Base-by-base conservation (phyloP, 1,140 invertebrate genomes). In the Zaprionus africanus region DNA sequence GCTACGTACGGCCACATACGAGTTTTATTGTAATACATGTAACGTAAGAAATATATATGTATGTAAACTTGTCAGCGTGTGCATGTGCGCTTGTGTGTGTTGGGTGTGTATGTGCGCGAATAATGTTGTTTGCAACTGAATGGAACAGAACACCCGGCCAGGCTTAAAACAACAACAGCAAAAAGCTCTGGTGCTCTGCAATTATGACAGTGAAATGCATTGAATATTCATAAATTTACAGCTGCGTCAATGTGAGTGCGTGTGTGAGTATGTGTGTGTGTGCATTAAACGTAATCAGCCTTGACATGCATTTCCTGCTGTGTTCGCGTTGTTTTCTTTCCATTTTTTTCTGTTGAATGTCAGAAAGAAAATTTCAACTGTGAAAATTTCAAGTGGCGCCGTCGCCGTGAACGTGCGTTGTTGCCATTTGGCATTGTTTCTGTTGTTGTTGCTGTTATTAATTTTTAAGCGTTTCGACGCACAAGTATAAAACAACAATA, bases 171-270 rank as follows among this genome's bases (percentile, higher is more conserved):
- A 59, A 59, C 67, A 64, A 59, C 67, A 64, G 57, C 73, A 59
- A 71, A 71, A 69, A 67, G 71, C 71, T 75, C 76, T 75, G 60
- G 46, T 63, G 57, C 79, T 63, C 73, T 65, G 80, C 78, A 85
- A 86, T 82, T 82, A 86, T 85, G 83, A 85, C 71, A 86, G 79
- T 82, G 79, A 86, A 79, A 86, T 82, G 83, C 76, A 86, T 86
- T 85, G 71, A 85, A 85, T 85, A 85, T 85, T 85, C 82, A 85
- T 85, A 85, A 86, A 84, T 85, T 65, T 36, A 41, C 31, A 61
- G 24, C 61, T 46, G 19, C 5, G 3, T 6, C n/a, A 17, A 19
- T 56, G 31, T 3, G 41, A 22, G 70, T 41, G 51, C 61, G 26
- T 15, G 24, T 46, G 9, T 60, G 22, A 12, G 41, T 12, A 4